These are phyloP conservation scores for Campoletis raptor DNA, from an alignment of 2,888 invertebrate genomes.

Conservation along the genomic window DNA sequence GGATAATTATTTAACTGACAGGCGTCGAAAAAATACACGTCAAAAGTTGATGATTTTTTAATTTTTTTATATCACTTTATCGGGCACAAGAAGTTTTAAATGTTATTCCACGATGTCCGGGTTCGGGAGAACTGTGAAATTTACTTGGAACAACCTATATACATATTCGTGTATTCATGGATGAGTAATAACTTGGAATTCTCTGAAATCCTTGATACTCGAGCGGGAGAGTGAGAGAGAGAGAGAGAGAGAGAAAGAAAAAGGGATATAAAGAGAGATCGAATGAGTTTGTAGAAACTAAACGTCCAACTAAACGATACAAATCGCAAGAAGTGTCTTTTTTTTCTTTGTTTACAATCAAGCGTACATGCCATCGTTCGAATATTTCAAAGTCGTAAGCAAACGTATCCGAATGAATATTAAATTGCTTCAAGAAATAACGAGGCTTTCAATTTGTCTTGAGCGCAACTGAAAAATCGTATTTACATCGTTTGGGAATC, in stretches of 20 bases:
- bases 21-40: background rate
- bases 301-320: conserved; percentile 24
- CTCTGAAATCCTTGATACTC: conserved; percentile 72
- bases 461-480: background rate
- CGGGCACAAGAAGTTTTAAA: background rate
- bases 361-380: background rate
- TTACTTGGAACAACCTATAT: background rate
- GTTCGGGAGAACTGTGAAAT: background rate
- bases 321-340: conserved; percentile 4
- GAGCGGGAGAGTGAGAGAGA: conserved; percentile 26
- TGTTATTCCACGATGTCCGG: background rate
- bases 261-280: background rate
- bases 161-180: conserved; percentile 3
- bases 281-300: background rate
- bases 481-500: background rate
- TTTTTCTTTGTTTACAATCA: conserved; percentile 28
- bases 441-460: conserved; percentile 5
- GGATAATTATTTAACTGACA: background rate
- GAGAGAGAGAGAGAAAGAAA: background rate
- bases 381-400: conserved; percentile 19
- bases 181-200: conserved; percentile 64
- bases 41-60: background rate
- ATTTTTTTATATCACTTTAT: background rate
- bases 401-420: conserved; percentile 1
- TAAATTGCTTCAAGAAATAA: conserved; percentile 17